These are phyloP conservation scores for Nibea albiflora DNA, from an alignment of 2,113 vertebrate species.

Conservation along the genomic window DNA sequence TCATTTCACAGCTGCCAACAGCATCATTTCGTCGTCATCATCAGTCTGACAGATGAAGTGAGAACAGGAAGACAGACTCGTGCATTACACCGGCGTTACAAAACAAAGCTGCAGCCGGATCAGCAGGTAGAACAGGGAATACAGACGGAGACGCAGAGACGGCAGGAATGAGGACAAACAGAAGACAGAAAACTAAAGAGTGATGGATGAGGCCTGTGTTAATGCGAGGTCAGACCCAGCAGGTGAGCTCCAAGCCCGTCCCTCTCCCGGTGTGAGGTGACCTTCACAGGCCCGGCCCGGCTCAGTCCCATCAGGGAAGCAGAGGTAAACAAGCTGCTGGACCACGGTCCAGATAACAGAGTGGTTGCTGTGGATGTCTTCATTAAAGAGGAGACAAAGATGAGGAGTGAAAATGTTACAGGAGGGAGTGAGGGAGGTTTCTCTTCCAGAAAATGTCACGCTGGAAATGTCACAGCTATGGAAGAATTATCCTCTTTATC, in stretches of 20 bases:
- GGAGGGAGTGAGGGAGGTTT: not conserved
- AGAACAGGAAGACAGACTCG: too few species aligned
- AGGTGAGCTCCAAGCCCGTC: constrained; percentile 24
- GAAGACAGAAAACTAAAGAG: not conserved
- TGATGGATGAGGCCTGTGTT: constrained; percentile 6
- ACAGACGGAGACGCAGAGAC: too few species aligned
- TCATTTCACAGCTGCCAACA: too few species aligned
- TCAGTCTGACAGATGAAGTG: too few species aligned
- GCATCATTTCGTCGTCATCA: too few species aligned
- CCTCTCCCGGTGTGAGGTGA: constrained; percentile 35
- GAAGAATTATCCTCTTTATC: too few species aligned
- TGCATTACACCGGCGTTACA: too few species aligned
- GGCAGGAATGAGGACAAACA: not conserved
- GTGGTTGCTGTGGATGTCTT: constrained; percentile 57
- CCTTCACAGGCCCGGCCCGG: constrained; percentile 38
- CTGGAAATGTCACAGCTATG: constrained; percentile 33
- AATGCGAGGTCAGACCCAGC: constrained; percentile 27
- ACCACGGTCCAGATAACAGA: constrained; percentile 12
- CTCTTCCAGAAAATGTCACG: constrained; percentile 43
- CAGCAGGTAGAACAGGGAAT: not conserved
- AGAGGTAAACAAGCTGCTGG: constrained; percentile 27
- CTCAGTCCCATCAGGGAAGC: not conserved
- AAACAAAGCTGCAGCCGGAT: not conserved
- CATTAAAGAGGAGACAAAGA: constrained; percentile 32
- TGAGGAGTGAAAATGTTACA: constrained; percentile 19